Percentiles rank a stretch among this genome's conserved stretches.
phyloP scores from a whole-genome alignment of 2,113 vertebrate species.

The Theropithecus gelada region DNA sequence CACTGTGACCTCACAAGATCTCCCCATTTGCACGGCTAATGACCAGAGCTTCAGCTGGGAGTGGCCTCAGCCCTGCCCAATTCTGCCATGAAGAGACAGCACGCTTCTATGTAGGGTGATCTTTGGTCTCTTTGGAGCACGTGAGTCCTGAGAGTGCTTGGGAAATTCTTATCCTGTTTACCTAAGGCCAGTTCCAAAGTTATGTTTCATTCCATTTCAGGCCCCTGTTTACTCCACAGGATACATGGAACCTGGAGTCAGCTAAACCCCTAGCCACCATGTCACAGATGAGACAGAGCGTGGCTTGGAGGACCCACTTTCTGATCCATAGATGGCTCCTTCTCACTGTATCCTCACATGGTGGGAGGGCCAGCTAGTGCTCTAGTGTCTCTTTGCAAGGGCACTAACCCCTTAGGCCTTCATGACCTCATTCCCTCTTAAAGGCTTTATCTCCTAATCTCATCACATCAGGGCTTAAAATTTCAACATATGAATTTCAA shows the following conservation, averaged over 20 bases:
- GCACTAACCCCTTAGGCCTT: not conserved
- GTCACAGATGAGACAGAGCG: conserved; percentile 34
- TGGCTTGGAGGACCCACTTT: not conserved
- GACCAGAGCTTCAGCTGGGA: not conserved
- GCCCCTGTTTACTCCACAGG: not conserved
- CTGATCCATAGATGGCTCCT: not conserved
- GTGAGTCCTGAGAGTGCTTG: not conserved
- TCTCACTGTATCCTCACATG: not conserved
- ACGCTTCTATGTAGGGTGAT: conserved; percentile 33
- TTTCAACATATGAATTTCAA: not conserved
- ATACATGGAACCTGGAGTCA: not conserved
- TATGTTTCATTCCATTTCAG: not conserved
- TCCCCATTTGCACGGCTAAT: not conserved
- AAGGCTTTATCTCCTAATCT: not conserved
- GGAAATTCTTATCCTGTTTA: not conserved
- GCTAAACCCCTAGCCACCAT: not conserved
- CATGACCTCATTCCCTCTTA: not conserved
- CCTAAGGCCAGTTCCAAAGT: not conserved
- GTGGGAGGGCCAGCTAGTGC: too few species aligned
- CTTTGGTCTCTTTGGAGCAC: conserved; percentile 41
- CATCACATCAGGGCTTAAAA: not conserved
- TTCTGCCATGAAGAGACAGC: not conserved
- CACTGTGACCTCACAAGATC: not conserved
- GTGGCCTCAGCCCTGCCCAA: rapidly evolving
- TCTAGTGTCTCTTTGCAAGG: not conserved